Percentiles rank a stretch among this genome's conserved stretches.
These are phyloP conservation scores for Agonopterix subpropinquella DNA, from an alignment of 2,888 invertebrate species.

Conservation along the genomic window DNA sequence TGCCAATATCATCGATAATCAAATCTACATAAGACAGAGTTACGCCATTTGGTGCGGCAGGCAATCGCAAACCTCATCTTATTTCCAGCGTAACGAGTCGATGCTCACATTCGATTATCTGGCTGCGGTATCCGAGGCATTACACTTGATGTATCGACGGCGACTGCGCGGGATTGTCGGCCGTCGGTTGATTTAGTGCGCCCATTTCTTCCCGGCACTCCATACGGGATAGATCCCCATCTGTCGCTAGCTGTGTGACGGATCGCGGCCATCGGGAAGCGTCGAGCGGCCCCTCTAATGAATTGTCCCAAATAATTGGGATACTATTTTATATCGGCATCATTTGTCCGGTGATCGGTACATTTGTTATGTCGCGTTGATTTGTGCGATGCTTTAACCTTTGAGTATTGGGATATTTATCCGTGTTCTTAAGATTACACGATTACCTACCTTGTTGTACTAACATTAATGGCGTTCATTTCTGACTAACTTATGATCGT, in stretches of 20 bases:
- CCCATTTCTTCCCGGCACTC: slow-evolving; percentile 71
- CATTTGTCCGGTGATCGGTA: slow-evolving; percentile 68
- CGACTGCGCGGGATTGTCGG: slow-evolving; percentile 70
- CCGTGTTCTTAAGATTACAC: slow-evolving; percentile 9
- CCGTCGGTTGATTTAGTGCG: slow-evolving; percentile 66
- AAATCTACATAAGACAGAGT: slow-evolving; percentile 22
- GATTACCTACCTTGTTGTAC: no score
- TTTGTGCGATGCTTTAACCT: slow-evolving; percentile 67
- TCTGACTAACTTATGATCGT: no score
- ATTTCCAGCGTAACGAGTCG: slow-evolving; percentile 73
- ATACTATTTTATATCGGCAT: slow-evolving; percentile 70
- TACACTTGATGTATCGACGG: slow-evolving; percentile 73
- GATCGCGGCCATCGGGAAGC: slow-evolving; percentile 64
- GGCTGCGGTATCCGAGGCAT: slow-evolving; percentile 72
- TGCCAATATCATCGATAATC: slow-evolving; percentile 36
- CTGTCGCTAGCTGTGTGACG: slow-evolving; percentile 62
- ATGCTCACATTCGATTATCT: slow-evolving; percentile 76
- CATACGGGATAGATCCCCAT: slow-evolving; percentile 65
- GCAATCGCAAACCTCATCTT: slow-evolving; percentile 63
- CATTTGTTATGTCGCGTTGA: slow-evolving; percentile 64
- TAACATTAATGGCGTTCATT: no score
- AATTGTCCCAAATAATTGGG: slow-evolving; percentile 75
- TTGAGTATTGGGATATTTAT: slow-evolving; percentile 44
- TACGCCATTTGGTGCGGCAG: slow-evolving; percentile 39
- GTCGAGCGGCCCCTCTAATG: slow-evolving; percentile 64